Conservation (phyloP, 2,797 vertebrate species). For the Harpagifer antarcticus region DNA sequence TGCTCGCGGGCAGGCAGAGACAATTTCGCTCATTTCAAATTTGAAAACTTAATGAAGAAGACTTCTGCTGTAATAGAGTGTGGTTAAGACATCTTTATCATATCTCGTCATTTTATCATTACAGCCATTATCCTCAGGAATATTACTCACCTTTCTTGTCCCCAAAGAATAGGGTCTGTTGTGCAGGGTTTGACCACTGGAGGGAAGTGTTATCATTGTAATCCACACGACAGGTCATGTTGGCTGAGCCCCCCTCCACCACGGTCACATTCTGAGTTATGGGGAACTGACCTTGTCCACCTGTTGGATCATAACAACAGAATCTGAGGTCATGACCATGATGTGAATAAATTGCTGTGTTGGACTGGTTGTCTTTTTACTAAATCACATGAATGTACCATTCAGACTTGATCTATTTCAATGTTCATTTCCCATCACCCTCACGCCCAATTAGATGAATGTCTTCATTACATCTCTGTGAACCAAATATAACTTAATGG, state of each 20-base stretch:
- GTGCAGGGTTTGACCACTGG: constrained; percentile 99
- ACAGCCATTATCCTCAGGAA: constrained; percentile 28
- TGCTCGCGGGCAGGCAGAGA: constrained; percentile 32
- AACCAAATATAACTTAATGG: constrained; percentile 44
- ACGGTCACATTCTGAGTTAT: constrained; percentile 97
- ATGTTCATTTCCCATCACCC: constrained; percentile 40
- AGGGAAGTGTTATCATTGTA: constrained; percentile 99
- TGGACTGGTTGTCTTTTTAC: constrained; percentile 13
- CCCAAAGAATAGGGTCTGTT: constrained; percentile 98
- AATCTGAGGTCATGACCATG: constrained; percentile 54
- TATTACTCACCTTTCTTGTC: constrained; percentile 97
- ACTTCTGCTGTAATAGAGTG: constrained; percentile 47
- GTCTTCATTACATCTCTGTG: constrained; percentile 40
- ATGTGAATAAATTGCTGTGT: constrained; percentile 37
- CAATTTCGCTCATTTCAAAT: constrained; percentile 40
- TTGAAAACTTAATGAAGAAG: constrained; percentile 49
- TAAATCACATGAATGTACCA: constrained; percentile 36
- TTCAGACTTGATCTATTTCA: constrained; percentile 42
- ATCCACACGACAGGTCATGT: constrained; percentile 99
- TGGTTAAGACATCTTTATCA: constrained; percentile 57
- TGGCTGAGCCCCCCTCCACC: constrained; percentile 94
- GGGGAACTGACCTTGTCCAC: constrained; percentile 91
- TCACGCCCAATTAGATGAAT: constrained; percentile 25
- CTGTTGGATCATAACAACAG: constrained; percentile 69
- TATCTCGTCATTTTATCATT: constrained; percentile 53